Evolutionary conservation across 2,113 vertebrate genomes (phyloP), one percentile per base, ranked within the genome.

Genomic region (Dasyprocta punctata): DNA sequence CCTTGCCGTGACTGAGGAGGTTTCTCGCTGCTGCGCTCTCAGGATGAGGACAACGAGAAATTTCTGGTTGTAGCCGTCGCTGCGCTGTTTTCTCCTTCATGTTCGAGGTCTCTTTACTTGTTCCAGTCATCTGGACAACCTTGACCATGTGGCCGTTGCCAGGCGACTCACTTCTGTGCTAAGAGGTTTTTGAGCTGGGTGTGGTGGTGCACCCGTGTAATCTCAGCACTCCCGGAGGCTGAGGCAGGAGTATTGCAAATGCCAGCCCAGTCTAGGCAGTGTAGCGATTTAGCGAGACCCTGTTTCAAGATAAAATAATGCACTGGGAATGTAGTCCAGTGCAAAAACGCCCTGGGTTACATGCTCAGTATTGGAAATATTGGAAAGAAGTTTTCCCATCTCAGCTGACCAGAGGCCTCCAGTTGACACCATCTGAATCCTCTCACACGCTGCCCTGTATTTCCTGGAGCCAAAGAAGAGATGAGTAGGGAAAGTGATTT

Each of bases 401-500:
- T 75, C 71, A 22, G 56, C 86, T 28, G 92, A 60, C 0, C 47
- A 7, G 11, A 7, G 41, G 1, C 4, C 71, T 44, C 20, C 1
- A 22, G 38, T 47, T 47, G 41, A 19, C 67, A 75, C 22, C 38
- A 12, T 44, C 71, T 38, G 17, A 77, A 41, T 4, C 1, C 94
- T 86, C 28, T 88, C 56, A 92, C 97, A 83, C 90, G 95, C 97
- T 98, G 98, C 98, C 98, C 97, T 98, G 93, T 95, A 61, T 98
- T 98, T 97, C 97, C 96, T 98, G 44, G 94, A 96, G 88, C 92
- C 30, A 13, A 24, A 86, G 77, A 92, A 94, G 96, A 97, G 83
- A 90, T 28, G 41, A 92, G 84, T 26, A 54, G 96, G 96, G 95
- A 71, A 63, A 88, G 49, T 94, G 95, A 87, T 84, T 94, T 97